Conservation (phyloP, 2,113 vertebrate genomes). For the Uria aalge region DNA sequence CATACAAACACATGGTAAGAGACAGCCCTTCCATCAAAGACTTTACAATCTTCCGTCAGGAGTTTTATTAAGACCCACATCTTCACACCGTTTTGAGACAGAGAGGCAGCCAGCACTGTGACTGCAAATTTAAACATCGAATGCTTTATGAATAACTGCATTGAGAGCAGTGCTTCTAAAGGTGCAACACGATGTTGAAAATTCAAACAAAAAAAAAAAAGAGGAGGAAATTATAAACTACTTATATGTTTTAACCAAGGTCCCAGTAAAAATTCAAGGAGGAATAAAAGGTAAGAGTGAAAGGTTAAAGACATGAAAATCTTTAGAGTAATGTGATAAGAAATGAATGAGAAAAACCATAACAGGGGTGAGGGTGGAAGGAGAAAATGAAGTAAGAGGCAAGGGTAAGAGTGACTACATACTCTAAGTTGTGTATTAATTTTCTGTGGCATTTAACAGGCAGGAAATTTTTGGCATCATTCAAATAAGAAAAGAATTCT, state of each 20-base stretch:
- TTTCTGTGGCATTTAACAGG: neutral
- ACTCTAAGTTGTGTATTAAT: neutral
- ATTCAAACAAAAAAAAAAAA: neutral
- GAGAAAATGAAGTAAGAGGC: neutral
- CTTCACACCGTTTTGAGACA: constrained; percentile 32
- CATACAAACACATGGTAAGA: neutral
- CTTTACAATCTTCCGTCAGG: constrained; percentile 2
- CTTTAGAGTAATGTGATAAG: neutral
- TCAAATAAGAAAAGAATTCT: neutral
- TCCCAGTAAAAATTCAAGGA: neutral
- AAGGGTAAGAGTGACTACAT: neutral
- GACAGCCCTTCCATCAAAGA: constrained; percentile 8
- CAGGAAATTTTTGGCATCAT: neutral
- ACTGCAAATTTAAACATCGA: constrained; percentile 48
- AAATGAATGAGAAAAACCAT: neutral
- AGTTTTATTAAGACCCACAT: constrained; percentile 32
- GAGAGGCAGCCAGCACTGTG: constrained; percentile 29
- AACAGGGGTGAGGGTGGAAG: neutral
- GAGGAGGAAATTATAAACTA: neutral
- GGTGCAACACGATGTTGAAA: neutral
- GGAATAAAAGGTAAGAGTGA: neutral
- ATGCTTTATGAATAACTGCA: constrained; percentile 56
- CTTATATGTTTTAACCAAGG: neutral
- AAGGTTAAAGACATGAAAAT: neutral
- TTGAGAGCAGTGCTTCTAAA: constrained; percentile 36